Percentiles rank a stretch among this genome's conserved stretches.
phyloP scores from a whole-genome alignment of 1,140 invertebrate genomes.

The Hylyphantes graminicola region DNA sequence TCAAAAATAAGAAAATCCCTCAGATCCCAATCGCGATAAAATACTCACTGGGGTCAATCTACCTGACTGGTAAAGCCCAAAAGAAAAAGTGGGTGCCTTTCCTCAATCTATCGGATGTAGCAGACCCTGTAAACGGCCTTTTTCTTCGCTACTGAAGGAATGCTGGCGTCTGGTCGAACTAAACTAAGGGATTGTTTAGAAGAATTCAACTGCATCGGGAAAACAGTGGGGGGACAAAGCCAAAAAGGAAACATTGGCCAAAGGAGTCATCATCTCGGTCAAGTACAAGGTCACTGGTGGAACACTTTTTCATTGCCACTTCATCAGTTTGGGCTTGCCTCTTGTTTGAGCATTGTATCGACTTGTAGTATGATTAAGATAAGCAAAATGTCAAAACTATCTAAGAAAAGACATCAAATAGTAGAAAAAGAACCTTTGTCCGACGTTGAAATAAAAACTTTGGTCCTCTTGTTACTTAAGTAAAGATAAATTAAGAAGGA shows the following conservation, averaged over 20 bases:
- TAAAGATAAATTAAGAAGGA: too few species aligned
- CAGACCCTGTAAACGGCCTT: slow-evolving; percentile 1
- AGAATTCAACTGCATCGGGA: slow-evolving; percentile 52
- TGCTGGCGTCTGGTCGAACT: slow-evolving; percentile 41
- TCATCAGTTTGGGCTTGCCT: too few species aligned
- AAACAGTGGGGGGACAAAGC: slow-evolving; percentile 45
- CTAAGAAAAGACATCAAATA: too few species aligned
- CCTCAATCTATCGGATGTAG: slow-evolving; percentile 14
- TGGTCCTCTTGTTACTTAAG: too few species aligned
- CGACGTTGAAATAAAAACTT: too few species aligned
- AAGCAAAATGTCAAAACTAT: too few species aligned
- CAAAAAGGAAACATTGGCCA: slow-evolving; percentile 47
- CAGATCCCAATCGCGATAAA: slow-evolving; percentile 36
- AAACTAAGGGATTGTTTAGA: slow-evolving; percentile 40
- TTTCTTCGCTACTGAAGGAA: slow-evolving; percentile 19
- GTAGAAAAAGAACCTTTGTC: too few species aligned
- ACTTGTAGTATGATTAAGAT: too few species aligned
- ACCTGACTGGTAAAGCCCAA: slow-evolving; percentile 44
- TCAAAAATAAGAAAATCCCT: slow-evolving; percentile 51
- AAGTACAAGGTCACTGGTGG: slow-evolving; percentile 45
- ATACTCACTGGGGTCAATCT: slow-evolving; percentile 11
- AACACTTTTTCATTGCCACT: slow-evolving; percentile 9
- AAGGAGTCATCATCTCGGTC: slow-evolving; percentile 51
- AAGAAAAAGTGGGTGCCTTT: slow-evolving; percentile 42
- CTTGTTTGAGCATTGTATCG: too few species aligned